phyloP scores from a whole-genome alignment of 2,888 invertebrate genomes.

The Phaedon cochleariae region DNA sequence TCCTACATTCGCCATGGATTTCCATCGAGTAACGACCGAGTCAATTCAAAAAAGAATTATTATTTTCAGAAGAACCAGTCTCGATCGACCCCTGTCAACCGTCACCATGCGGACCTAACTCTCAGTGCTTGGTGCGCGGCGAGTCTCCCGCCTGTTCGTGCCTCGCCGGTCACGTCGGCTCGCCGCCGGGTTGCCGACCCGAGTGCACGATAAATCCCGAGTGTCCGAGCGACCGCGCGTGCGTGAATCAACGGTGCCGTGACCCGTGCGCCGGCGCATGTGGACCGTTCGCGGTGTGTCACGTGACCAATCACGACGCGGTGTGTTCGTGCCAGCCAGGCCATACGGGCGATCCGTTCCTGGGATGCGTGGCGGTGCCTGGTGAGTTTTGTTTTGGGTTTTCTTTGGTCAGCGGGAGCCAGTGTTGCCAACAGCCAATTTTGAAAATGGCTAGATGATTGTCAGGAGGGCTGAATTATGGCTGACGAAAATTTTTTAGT shows the following conservation, averaged over 20 bases:
- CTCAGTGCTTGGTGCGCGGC: conserved; percentile 60
- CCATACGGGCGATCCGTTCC: conserved; percentile 82
- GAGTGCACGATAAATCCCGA: conserved; percentile 78
- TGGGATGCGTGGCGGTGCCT: conserved; percentile 69
- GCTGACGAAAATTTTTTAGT: too few relatives aligned
- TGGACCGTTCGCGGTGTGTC: conserved; percentile 74
- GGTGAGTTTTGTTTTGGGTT: conserved; percentile 61
- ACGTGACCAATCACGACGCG: conserved; percentile 76
- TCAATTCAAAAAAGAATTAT: neutral
- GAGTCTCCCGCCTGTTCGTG: conserved; percentile 68
- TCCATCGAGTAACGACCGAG: too few relatives aligned
- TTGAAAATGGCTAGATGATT: too few relatives aligned
- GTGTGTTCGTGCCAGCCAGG: conserved; percentile 76
- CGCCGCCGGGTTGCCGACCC: conserved; percentile 73
- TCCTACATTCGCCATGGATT: too few relatives aligned
- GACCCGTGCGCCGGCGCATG: conserved; percentile 76
- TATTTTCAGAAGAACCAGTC: conserved; percentile 45
- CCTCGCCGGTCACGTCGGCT: conserved; percentile 68
- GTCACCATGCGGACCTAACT: conserved; percentile 73
- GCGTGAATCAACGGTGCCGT: conserved; percentile 75
- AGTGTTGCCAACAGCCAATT: too few relatives aligned
- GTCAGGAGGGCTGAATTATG: too few relatives aligned
- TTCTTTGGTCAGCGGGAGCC: too few relatives aligned
- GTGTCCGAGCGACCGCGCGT: conserved; percentile 73
- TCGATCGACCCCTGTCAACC: conserved; percentile 72